Conservation (phyloP, 2,888 invertebrate genomes). For the Vesta saturnalis region DNA sequence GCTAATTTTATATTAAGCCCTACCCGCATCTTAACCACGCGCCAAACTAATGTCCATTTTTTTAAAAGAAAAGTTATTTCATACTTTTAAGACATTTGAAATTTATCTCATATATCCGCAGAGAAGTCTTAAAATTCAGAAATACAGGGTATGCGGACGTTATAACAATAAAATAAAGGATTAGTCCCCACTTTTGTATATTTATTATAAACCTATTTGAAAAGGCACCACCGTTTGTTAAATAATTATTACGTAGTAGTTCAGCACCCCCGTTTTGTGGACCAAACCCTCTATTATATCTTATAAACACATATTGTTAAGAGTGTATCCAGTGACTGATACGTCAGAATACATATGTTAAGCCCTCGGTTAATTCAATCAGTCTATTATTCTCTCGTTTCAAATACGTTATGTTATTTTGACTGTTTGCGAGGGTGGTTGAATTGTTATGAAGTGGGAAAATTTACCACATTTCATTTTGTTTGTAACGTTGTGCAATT, state of each 20-base stretch:
- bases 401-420: slow-evolving; percentile 52
- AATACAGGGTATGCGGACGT: no score
- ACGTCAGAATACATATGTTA: slow-evolving; percentile 40
- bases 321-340: slow-evolving; percentile 38
- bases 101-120: no score
- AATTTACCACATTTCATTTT: slow-evolving; percentile 30
- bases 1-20: slow-evolving; percentile 32
- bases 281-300: slow-evolving; percentile 35
- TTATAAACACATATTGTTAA: slow-evolving; percentile 39
- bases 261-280: slow-evolving; percentile 24
- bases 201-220: slow-evolving; percentile 6
- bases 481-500: slow-evolving; percentile 20
- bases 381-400: slow-evolving; percentile 57
- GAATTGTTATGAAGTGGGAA: slow-evolving; percentile 37
- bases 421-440: slow-evolving; percentile 52
- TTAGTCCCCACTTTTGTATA: background rate
- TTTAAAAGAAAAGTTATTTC: slow-evolving; percentile 18
- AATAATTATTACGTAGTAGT: slow-evolving; percentile 29
- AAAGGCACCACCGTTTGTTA: slow-evolving; percentile 15
- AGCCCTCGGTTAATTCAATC: slow-evolving; percentile 52
- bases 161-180: background rate
- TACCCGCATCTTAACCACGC: slow-evolving; percentile 37
- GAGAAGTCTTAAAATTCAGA: no score
- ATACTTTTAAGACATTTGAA: slow-evolving; percentile 1
- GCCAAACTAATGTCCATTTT: slow-evolving; percentile 33